phyloP scores from a whole-genome alignment of 2,113 vertebrate species.

The Puma concolor region DNA sequence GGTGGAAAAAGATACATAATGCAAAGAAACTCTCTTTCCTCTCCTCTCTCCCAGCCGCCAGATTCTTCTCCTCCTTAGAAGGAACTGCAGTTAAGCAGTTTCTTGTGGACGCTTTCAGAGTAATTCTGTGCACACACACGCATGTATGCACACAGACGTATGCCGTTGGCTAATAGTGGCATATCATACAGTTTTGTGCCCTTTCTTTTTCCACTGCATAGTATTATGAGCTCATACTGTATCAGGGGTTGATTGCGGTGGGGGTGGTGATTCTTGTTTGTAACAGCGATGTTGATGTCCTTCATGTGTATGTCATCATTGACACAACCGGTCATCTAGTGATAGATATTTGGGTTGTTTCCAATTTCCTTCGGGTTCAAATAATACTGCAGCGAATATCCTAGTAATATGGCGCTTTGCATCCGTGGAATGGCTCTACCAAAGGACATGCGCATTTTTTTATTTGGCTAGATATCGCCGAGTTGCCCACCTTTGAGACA shows the following conservation, averaged over 20 bases:
- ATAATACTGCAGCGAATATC: neutral
- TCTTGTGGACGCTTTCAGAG: neutral
- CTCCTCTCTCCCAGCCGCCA: too few relatives aligned
- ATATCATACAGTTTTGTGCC: neutral
- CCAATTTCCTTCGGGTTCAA: neutral
- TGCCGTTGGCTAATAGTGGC: neutral
- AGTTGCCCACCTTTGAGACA: neutral
- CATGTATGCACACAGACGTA: accelerated
- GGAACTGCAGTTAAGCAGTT: neutral
- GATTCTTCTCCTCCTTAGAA: neutral
- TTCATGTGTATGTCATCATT: neutral
- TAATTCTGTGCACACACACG: neutral
- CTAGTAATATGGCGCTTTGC: neutral
- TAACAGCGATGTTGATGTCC: neutral
- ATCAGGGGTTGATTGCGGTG: neutral
- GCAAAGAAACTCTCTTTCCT: neutral
- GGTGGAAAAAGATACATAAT: neutral
- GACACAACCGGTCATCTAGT: neutral
- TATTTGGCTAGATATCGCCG: neutral
- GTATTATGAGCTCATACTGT: neutral
- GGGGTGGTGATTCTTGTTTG: neutral
- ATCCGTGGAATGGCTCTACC: neutral
- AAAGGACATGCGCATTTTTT: neutral
- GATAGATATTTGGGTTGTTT: neutral
- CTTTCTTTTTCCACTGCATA: neutral